These are phyloP conservation scores for Macaca fascicularis DNA, from an alignment of 2,113 vertebrate genomes.

Conservation along the genomic window T2T-MFA8v1.1 NC_088375.1:152774501-152775000, in stretches of 20 bases:
- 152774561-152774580: conserved; percentile 3
- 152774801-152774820: background rate
- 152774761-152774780: background rate
- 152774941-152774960: background rate
- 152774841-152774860: background rate
- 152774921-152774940: background rate
- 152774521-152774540: conserved; percentile 1
- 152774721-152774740: background rate
- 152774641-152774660: background rate
- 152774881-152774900: background rate
- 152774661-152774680: background rate
- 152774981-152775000: background rate
- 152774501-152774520: background rate
- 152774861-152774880: background rate
- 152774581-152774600: conserved; percentile 21
- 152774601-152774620: background rate
- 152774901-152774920: background rate
- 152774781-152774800: background rate
- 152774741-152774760: background rate
- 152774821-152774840: background rate
- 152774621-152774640: conserved; percentile 29
- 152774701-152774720: conserved; percentile 15
- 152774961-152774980: background rate
- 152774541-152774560: conserved; percentile 22
- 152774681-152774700: background rate